Evolutionary conservation across 1,140 invertebrate species (phyloP).

Genomic region (Delia radicum): DNA sequence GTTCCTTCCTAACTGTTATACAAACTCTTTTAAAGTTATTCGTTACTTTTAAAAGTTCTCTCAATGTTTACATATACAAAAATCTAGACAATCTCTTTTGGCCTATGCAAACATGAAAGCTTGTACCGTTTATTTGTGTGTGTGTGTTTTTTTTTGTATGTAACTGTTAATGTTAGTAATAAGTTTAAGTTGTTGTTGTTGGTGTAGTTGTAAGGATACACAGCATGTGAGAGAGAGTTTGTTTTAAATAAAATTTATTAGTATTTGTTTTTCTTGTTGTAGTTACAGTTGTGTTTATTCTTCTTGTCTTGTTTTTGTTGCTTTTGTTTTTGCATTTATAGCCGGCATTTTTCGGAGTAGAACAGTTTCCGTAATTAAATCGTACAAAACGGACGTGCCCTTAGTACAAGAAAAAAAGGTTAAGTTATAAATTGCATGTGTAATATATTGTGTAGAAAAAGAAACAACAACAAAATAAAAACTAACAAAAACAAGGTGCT

Average conservation of each 20-base stretch:
- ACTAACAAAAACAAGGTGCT: neutral
- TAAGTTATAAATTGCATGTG: slow-evolving; percentile 1
- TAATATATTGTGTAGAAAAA: neutral
- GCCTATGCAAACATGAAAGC: too few relatives aligned
- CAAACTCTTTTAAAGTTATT: neutral
- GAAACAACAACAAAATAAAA: neutral
- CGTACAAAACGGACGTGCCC: slow-evolving; percentile 21
- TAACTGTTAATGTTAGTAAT: too few relatives aligned
- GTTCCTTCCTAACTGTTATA: too few relatives aligned
- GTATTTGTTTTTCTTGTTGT: neutral
- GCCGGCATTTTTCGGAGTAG: slow-evolving; percentile 18
- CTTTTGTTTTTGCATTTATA: slow-evolving; percentile 13
- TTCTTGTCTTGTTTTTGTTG: neutral
- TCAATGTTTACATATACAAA: neutral
- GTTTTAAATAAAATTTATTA: neutral
- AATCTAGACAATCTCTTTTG: neutral
- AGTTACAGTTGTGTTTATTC: neutral
- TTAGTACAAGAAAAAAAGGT: neutral
- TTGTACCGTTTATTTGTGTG: too few relatives aligned
- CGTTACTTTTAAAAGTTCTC: neutral
- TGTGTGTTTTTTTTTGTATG: neutral
- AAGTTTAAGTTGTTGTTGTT: too few relatives aligned
- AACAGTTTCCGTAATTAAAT: slow-evolving; percentile 23
- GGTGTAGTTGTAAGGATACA: too few relatives aligned
- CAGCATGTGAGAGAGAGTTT: neutral